phyloP scores from a whole-genome alignment of 2,797 vertebrate species.

The Petrocephalus sullivani region DNA sequence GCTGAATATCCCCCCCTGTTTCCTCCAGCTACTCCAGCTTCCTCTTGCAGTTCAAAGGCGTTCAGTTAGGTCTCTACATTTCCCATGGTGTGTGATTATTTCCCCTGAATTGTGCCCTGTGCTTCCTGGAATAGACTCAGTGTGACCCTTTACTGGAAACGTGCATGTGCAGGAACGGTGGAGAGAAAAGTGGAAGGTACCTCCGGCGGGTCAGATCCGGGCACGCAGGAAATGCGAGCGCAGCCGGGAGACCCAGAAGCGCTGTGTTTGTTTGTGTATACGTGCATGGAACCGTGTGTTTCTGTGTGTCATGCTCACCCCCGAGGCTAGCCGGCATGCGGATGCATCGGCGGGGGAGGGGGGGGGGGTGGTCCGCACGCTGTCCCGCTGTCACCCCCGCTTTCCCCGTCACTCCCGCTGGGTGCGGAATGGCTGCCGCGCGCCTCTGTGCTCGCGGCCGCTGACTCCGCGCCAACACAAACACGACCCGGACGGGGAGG shows the following conservation, averaged over 20 bases:
- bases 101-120: not conserved
- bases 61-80: not conserved
- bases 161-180: not conserved
- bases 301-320: not conserved
- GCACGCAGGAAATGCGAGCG: not conserved
- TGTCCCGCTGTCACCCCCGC: not conserved
- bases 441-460: not conserved
- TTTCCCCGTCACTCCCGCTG: not conserved
- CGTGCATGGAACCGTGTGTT: not conserved
- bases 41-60: not conserved
- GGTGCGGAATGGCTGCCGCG: not conserved
- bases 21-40: not conserved
- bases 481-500: not conserved
- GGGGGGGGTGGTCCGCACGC: not conserved
- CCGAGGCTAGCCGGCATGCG: not conserved
- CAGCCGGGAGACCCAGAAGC: not conserved
- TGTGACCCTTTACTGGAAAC: not conserved
- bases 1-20: not conserved
- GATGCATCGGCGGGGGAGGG: not conserved
- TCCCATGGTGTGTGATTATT: not conserved
- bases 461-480: not conserved
- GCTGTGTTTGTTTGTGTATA: slow-evolving; percentile 3
- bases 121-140: not conserved
- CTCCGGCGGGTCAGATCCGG: not conserved
- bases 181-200: not conserved